Evolutionary conservation across 2,888 invertebrate genomes (phyloP), one percentile per base, ranked within the genome.

Genomic region (Macrophya annulata): DNA sequence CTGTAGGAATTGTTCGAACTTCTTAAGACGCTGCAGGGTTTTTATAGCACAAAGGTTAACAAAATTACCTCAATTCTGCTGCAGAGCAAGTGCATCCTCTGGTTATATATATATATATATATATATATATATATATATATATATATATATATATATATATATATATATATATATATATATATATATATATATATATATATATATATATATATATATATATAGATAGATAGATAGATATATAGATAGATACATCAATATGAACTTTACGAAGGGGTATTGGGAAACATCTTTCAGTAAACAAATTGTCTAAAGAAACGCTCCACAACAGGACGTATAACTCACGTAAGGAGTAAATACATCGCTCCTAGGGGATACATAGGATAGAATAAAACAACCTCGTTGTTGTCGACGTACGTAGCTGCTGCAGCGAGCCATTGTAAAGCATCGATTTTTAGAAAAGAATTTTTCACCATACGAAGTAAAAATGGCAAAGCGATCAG

Each of bases 311-410:
- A 76, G 76, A 40, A 55, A 31, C 8, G 17, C 31, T 9, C 55
- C 51, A 31, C 15, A 40, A n/a, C 40, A 21, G 45, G 45, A 17
- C n/a, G 6, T 43, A 25, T 77, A 77, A 77, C 77, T 77, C 51
- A 77, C n/a, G 71, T 9, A 9, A 17, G 5, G 51, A 55, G 77
- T 77, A 77, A 77, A 77, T 77, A 77, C 77, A 77, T 77, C 77
- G 77, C 25, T 77, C 77, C 77, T 77, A 77, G 8, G 77, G 77
- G 55, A 77, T 77, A 43, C 77, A 21, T 43, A 37, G 77, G 48
- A 37, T 31, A 51, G 31, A 51, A 51, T 77, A 77, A 77, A 77
- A 55, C 45, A n/a, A 74, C 21, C 21, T 45, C 43, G 45, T 9
- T 25, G 45, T 45, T 40, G 71, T 74, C 72, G 43, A 45, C 43